Evolutionary conservation across 2,113 vertebrate species (phyloP).

Genomic region (Lagopus leucura): DNA sequence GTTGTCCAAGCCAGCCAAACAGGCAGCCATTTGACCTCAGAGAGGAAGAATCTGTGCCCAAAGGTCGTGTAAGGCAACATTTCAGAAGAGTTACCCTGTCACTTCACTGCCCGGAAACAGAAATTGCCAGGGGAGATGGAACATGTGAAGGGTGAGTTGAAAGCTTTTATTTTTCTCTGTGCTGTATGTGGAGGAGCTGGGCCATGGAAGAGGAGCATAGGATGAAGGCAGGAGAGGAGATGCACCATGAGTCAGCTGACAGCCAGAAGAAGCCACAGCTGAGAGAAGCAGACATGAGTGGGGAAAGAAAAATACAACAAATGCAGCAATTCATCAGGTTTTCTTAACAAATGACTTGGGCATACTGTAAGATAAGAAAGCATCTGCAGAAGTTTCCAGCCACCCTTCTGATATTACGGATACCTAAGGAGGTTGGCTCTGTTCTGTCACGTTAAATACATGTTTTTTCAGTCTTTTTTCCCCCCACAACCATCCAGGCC

Average conservation of each 20-base stretch:
- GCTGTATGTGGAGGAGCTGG: not conserved
- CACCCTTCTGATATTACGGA: too few species aligned
- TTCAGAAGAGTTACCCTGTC: not conserved
- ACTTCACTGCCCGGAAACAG: not conserved
- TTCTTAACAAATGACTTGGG: not conserved
- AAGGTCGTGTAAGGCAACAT: not conserved
- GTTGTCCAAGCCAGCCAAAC: constrained; percentile 4
- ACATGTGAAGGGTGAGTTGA: not conserved
- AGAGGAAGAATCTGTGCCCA: not conserved
- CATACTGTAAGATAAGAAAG: not conserved
- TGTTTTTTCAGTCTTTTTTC: not conserved
- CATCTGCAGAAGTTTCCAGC: not conserved
- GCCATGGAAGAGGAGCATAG: not conserved
- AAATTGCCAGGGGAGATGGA: not conserved
- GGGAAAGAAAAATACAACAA: not conserved
- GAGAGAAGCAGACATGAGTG: not conserved
- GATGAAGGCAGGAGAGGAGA: not conserved
- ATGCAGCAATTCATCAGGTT: not conserved
- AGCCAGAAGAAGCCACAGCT: not conserved
- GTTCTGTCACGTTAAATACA: not conserved
- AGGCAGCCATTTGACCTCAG: not conserved
- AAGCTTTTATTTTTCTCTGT: not conserved
- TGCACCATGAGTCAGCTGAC: not conserved
- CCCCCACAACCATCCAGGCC: not conserved
- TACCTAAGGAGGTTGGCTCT: not conserved